Evolutionary conservation across 1,140 invertebrate species (phyloP).

Genomic region (Aphelenchoides fujianensis): DNA sequence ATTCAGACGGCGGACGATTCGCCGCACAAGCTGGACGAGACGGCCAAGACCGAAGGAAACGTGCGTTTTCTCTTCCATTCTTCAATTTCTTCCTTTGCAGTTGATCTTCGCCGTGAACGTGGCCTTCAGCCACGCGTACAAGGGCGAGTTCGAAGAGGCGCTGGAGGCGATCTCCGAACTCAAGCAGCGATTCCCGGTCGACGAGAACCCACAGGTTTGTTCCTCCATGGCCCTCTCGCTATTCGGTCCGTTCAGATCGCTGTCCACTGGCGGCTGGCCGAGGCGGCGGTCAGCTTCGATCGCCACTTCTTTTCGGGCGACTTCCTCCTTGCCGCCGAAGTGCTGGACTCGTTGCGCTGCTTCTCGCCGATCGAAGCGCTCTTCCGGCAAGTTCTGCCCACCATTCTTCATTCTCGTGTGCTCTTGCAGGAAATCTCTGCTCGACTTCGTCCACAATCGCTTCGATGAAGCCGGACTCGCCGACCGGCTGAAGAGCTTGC

Average conservation of each 20-base stretch:
- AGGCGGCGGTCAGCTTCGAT: conserved; percentile 4
- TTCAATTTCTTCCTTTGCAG: neutral
- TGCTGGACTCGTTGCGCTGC: neutral
- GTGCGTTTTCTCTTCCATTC: neutral
- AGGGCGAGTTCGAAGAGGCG: conserved; percentile 2
- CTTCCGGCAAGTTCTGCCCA: neutral
- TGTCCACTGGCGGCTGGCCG: conserved; percentile 17
- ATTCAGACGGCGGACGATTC: neutral
- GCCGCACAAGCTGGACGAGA: neutral
- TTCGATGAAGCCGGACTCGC: conserved; percentile 10
- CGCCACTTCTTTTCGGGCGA: neutral
- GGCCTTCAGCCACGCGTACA: conserved; percentile 2
- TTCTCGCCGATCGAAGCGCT: neutral
- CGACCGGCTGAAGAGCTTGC: neutral
- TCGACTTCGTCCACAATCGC: neutral
- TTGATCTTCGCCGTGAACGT: conserved; percentile 13
- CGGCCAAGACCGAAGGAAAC: neutral
- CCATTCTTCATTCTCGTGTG: too few species aligned
- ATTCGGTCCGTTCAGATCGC: conserved; percentile 3
- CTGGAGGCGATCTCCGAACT: neutral
- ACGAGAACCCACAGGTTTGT: conserved; percentile 15
- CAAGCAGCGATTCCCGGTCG: neutral
- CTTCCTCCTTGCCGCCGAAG: neutral
- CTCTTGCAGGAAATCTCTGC: conserved; percentile 3
- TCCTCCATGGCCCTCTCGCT: neutral